phyloP scores from a whole-genome alignment of 2,113 vertebrate species.

The Cervus canadensis region DNA sequence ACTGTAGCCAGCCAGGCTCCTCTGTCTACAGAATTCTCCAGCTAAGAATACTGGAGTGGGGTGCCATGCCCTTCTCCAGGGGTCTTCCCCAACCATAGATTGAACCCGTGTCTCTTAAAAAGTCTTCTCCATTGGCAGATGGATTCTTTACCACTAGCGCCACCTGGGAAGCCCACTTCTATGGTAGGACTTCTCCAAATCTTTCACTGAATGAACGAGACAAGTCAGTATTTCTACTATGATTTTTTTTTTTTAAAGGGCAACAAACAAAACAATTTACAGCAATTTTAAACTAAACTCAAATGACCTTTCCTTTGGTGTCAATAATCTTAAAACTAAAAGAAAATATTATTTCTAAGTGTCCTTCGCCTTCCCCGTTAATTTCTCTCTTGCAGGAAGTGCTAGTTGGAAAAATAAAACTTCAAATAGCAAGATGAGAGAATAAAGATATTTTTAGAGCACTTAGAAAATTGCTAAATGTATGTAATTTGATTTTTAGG shows the following conservation, averaged over 20 bases:
- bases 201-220: neutral
- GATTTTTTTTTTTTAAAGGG: neutral
- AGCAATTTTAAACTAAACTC: neutral
- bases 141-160: neutral
- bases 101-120: neutral
- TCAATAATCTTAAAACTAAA: neutral
- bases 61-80: neutral
- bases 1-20: neutral
- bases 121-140: neutral
- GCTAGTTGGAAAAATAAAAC: constrained; percentile 16
- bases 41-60: neutral
- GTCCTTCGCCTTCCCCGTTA: neutral
- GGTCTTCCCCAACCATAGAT: neutral
- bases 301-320: neutral
- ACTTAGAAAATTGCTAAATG: constrained; percentile 63
- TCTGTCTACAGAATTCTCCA: neutral
- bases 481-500: constrained; percentile 60
- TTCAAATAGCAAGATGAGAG: constrained; percentile 22
- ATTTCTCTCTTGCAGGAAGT: neutral
- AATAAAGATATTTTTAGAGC: constrained; percentile 36
- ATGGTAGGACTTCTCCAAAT: neutral
- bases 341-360: neutral
- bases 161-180: neutral
- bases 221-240: neutral
- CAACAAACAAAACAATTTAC: neutral